Percentiles rank a stretch among this genome's conserved stretches.
phyloP scores from a whole-genome alignment of 2,113 vertebrate species.

The Arizona elegans region DNA sequence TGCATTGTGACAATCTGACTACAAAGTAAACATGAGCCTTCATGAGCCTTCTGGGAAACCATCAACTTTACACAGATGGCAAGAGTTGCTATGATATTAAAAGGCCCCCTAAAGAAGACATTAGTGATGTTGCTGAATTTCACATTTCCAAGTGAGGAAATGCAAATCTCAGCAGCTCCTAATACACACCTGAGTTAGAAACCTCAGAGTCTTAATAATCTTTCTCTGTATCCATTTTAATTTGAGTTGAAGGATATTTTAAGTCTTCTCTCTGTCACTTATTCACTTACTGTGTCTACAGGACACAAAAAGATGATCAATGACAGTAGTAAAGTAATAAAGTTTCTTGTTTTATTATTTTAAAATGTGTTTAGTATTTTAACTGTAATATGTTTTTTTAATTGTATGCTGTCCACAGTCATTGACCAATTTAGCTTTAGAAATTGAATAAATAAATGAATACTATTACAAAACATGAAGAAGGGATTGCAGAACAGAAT shows the following conservation, averaged over 20 bases:
- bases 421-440: not conserved
- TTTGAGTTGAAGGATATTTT: not conserved
- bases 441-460: not conserved
- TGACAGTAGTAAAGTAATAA: not conserved
- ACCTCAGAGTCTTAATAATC: not conserved
- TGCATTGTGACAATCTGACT: not conserved
- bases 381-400: not conserved
- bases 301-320: not conserved
- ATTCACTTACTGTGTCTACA: not conserved
- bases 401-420: not conserved
- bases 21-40: not conserved
- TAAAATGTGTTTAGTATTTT: not conserved
- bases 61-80: conserved; percentile 6
- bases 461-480: not conserved
- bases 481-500: not conserved
- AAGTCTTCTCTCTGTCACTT: not conserved
- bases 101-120: not conserved
- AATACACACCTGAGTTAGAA: not conserved
- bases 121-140: not conserved
- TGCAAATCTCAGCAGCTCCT: not conserved
- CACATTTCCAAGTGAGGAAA: not conserved
- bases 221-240: not conserved
- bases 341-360: not conserved
- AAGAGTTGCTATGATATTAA: conserved; percentile 1
- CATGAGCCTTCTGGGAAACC: not conserved